Evolutionary conservation across 1,140 invertebrate genomes (phyloP).

Genomic region (Diachasmimorpha longicaudata): DNA sequence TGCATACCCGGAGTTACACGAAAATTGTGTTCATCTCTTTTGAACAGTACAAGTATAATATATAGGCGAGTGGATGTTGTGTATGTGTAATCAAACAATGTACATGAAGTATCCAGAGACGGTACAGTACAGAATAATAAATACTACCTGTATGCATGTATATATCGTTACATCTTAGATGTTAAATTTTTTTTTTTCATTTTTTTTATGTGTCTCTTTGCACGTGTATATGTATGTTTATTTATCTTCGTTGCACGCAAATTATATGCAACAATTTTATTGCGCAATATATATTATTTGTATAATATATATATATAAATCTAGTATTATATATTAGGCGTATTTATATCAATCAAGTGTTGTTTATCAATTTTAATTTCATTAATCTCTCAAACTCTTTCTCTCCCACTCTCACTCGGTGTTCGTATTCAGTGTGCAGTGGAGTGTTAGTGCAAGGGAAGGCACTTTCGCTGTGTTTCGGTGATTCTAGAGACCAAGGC

Average conservation of each 20-base stretch:
- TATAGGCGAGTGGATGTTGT: conserved; percentile 51
- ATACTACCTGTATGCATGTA: conserved; percentile 58
- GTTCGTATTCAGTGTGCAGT: conserved; percentile 44
- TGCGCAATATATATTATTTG: conserved; percentile 32
- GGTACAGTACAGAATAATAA: conserved; percentile 67
- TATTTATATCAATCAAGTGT: conserved; percentile 39
- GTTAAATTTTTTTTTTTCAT: conserved; percentile 21
- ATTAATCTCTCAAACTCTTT: neutral
- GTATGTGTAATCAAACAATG: conserved; percentile 55
- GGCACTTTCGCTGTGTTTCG: conserved; percentile 58
- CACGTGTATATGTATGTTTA: conserved; percentile 41
- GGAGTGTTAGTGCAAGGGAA: conserved; percentile 61
- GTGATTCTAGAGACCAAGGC: conserved; percentile 27
- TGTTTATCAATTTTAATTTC: neutral
- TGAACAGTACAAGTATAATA: conserved; percentile 51
- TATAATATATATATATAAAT: conserved; percentile 64
- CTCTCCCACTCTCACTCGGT: neutral
- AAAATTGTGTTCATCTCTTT: conserved; percentile 47
- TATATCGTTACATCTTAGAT: conserved; percentile 42
- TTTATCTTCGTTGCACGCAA: conserved; percentile 50
- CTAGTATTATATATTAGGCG: conserved; percentile 61
- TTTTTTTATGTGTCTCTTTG: conserved; percentile 16
- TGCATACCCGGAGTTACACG: conserved; percentile 55
- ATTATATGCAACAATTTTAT: conserved; percentile 38
- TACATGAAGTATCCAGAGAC: conserved; percentile 63